These are phyloP conservation scores for Andrena fulva DNA, from an alignment of 2,888 invertebrate species.

Conservation along the genomic window DNA sequence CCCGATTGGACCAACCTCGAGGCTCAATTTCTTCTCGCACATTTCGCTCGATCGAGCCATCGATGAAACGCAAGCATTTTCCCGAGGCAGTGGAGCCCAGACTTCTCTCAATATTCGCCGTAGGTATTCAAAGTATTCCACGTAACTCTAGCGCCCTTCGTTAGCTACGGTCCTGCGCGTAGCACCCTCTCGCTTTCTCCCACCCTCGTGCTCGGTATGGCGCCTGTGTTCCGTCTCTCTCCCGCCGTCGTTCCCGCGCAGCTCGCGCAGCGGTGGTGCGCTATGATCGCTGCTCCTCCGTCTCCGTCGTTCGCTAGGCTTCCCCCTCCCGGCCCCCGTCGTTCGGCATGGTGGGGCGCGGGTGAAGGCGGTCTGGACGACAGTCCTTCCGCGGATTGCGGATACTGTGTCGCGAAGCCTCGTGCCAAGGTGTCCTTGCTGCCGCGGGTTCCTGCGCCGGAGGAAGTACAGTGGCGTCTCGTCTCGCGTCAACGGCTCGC, in stretches of 20 bases:
- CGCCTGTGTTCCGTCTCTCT: conserved; percentile 34
- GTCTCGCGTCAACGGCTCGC: neutral
- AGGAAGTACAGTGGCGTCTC: neutral
- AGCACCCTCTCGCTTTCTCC: conserved; percentile 60
- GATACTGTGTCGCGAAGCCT: conserved; percentile 68
- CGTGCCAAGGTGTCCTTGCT: conserved; percentile 26
- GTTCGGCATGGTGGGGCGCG: conserved; percentile 60
- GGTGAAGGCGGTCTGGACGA: conserved; percentile 68
- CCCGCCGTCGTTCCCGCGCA: conserved; percentile 39
- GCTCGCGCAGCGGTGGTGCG: conserved; percentile 5
- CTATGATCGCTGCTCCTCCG: neutral
- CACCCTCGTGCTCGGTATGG: conserved; percentile 16
- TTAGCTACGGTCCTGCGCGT: conserved; percentile 26
- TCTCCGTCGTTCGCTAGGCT: conserved; percentile 7
- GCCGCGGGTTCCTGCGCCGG: neutral
- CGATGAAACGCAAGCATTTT: too few relatives aligned
- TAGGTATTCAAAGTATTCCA: neutral
- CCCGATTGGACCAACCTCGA: too few relatives aligned
- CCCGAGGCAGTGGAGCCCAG: neutral
- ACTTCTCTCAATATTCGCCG: neutral
- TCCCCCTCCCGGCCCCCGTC: neutral
- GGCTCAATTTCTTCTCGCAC: too few relatives aligned
- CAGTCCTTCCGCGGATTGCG: conserved; percentile 81
- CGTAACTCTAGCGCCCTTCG: neutral
- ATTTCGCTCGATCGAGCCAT: too few relatives aligned